phyloP scores from a whole-genome alignment of 2,888 invertebrate genomes.

The Bombylius discolor region DNA sequence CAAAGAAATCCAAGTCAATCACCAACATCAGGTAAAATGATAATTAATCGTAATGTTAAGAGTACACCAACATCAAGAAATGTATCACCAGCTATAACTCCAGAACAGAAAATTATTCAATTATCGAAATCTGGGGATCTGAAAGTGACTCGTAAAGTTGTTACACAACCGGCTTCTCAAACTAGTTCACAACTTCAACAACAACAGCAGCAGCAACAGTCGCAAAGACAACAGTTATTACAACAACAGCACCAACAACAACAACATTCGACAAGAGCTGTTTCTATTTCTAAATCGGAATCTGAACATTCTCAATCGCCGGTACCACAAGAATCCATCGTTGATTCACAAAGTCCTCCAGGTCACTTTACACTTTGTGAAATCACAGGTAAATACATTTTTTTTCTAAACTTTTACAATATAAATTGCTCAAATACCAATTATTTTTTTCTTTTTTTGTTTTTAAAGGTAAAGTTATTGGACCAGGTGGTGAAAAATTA shows the following conservation, averaged over 20 bases:
- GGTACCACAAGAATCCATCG: slow-evolving; percentile 13
- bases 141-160: slow-evolving; percentile 36
- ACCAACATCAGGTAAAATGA: slow-evolving; percentile 24
- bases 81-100: slow-evolving; percentile 21
- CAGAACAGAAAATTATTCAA: slow-evolving; percentile 36
- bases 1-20: background rate
- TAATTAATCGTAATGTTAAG: slow-evolving; percentile 22
- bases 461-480: slow-evolving; percentile 30
- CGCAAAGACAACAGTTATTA: slow-evolving; percentile 21
- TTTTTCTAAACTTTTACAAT: background rate
- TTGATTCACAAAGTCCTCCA: slow-evolving; percentile 52
- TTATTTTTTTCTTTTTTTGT: background rate
- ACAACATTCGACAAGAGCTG: slow-evolving; percentile 19
- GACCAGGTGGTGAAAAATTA: slow-evolving; percentile 38
- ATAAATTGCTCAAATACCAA: background rate
- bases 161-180: slow-evolving; percentile 14
- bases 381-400: slow-evolving; percentile 39
- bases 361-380: slow-evolving; percentile 60
- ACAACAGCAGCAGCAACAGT: slow-evolving; percentile 18
- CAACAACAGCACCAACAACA: slow-evolving; percentile 37
- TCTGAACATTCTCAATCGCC: background rate
- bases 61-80: slow-evolving; percentile 1
- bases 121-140: slow-evolving; percentile 40
- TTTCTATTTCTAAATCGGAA: background rate
- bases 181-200: slow-evolving; percentile 20